Evolutionary conservation across 2,113 vertebrate species (phyloP).

Genomic region (Corythoichthys haematopterus): DNA sequence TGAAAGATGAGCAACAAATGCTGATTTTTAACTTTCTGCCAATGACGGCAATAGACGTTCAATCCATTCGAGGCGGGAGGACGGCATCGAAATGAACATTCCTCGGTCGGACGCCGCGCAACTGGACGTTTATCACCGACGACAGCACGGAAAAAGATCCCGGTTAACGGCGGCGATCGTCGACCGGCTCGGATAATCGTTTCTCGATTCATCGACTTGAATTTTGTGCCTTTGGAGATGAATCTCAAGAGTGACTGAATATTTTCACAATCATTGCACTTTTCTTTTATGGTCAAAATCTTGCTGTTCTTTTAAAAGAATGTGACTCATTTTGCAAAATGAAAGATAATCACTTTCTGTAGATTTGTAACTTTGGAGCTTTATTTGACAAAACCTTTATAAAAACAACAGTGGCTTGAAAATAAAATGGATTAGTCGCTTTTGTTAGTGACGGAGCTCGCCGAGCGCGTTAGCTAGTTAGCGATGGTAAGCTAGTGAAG

Average conservation of each 20-base stretch:
- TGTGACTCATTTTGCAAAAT: neutral
- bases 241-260: neutral
- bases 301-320: neutral
- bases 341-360: neutral
- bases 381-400: neutral
- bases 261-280: constrained; percentile 1
- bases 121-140: too few species aligned
- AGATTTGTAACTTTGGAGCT: neutral
- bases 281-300: neutral
- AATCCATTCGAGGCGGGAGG: too few species aligned
- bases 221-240: neutral
- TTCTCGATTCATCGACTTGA: constrained; percentile 2
- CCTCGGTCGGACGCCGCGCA: too few species aligned
- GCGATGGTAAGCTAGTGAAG: neutral
- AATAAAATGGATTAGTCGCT: neutral
- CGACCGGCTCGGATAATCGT: too few species aligned
- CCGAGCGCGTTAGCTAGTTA: neutral
- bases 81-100: too few species aligned
- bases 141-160: too few species aligned
- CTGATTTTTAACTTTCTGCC: too few species aligned
- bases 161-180: too few species aligned
- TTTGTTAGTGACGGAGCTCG: neutral
- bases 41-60: too few species aligned
- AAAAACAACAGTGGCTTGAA: neutral
- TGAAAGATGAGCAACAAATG: too few species aligned